phyloP scores from a whole-genome alignment of 1,140 invertebrate species.

The Berghia stephanieae region DNA sequence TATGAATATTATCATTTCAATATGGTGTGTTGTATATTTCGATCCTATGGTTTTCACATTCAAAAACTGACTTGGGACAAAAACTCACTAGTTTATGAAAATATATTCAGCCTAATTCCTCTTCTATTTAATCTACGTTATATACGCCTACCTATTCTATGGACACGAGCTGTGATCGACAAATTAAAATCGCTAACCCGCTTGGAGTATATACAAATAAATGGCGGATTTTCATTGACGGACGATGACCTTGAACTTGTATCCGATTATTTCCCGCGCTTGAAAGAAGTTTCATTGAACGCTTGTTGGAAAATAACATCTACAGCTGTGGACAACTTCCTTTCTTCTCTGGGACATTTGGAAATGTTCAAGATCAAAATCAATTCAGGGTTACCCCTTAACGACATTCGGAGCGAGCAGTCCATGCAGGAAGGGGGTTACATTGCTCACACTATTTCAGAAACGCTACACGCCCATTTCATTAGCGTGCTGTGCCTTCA shows the following conservation, averaged over 20 bases:
- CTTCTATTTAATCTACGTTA: slow-evolving; percentile 46
- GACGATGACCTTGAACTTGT: slow-evolving; percentile 50
- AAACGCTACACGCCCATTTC: slow-evolving; percentile 26
- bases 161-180: slow-evolving; percentile 52
- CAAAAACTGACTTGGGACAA: slow-evolving; percentile 56
- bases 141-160: slow-evolving; percentile 55
- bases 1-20: slow-evolving; percentile 52
- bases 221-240: slow-evolving; percentile 53
- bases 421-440: slow-evolving; percentile 50
- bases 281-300: slow-evolving; percentile 54
- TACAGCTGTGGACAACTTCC: slow-evolving; percentile 39
- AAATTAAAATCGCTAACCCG: slow-evolving; percentile 39
- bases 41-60: slow-evolving; percentile 54
- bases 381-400: slow-evolving; percentile 54
- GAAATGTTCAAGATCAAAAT: slow-evolving; percentile 55
- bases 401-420: slow-evolving; percentile 50
- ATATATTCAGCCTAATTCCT: slow-evolving; percentile 52
- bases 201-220: slow-evolving; percentile 54
- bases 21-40: slow-evolving; percentile 51
- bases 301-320: slow-evolving; percentile 57
- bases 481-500: slow-evolving; percentile 56
- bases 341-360: slow-evolving; percentile 41
- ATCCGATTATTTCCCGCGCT: slow-evolving; percentile 43
- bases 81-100: slow-evolving; percentile 55
- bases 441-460: slow-evolving; percentile 39